Evolutionary conservation across 2,113 vertebrate species (phyloP).

Genomic region (Bucco capensis): DNA sequence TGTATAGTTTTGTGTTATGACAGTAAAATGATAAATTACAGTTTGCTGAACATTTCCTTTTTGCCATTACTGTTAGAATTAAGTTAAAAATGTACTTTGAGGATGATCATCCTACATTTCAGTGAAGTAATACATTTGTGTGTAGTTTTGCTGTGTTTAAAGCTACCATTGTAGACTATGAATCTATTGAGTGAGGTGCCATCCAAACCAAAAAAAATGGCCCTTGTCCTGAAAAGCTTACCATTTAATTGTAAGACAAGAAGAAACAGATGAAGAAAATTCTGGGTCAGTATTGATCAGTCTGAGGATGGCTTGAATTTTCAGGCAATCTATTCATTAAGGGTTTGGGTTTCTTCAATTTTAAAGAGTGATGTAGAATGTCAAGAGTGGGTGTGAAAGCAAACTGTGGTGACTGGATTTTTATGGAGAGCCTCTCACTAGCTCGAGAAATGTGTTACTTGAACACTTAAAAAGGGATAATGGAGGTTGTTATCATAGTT

Average conservation of each 20-base stretch:
- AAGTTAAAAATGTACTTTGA: not conserved
- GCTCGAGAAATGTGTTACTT: slow-evolving; percentile 36
- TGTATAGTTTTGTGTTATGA: not conserved
- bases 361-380: not conserved
- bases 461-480: slow-evolving; percentile 13
- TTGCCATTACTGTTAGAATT: not conserved
- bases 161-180: not conserved
- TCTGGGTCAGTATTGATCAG: not conserved
- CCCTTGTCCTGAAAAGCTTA: not conserved
- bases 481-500: not conserved
- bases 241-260: not conserved
- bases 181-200: not conserved
- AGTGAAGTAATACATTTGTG: not conserved
- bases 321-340: slow-evolving; percentile 1
- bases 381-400: slow-evolving; percentile 36
- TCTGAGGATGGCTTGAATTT: not conserved
- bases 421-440: slow-evolving; percentile 9
- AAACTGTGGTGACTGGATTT: slow-evolving; percentile 37
- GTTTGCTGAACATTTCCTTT: not conserved
- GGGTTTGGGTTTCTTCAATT: not conserved
- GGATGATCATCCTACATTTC: not conserved
- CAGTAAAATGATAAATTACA: not conserved
- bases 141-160: not conserved
- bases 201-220: not conserved
- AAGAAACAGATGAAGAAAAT: not conserved